phyloP scores from a whole-genome alignment of 2,113 vertebrate species.

The Guaruba guarouba region DNA sequence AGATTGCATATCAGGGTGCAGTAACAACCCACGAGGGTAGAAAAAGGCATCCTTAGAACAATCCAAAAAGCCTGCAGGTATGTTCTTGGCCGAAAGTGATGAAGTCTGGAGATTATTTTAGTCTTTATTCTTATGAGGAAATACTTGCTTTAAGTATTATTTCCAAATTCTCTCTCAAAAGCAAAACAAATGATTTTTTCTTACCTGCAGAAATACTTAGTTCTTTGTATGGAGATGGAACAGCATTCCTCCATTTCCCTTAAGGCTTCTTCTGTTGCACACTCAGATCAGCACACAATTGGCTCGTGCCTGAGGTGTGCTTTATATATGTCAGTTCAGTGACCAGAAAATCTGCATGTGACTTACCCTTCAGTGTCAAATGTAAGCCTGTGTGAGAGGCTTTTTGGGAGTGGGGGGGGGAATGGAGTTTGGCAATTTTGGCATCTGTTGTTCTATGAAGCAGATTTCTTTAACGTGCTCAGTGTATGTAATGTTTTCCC shows the following conservation, averaged over 20 bases:
- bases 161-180: background rate
- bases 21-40: background rate
- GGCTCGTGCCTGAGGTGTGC: background rate
- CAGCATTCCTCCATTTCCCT: background rate
- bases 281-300: background rate
- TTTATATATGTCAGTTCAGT: background rate
- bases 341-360: rapidly evolving
- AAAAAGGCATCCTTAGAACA: too few species aligned
- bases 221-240: background rate
- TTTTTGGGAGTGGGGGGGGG: background rate
- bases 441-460: background rate
- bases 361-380: background rate
- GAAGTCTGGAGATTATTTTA: background rate
- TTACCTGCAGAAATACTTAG: background rate
- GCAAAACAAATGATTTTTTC: background rate
- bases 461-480: background rate
- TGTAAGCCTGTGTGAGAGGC: rapidly evolving
- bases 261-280: background rate
- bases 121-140: background rate
- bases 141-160: background rate
- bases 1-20: rapidly evolving
- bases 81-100: background rate
- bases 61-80: background rate
- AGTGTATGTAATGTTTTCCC: background rate
- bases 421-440: background rate